Conservation (phyloP, 2,797 vertebrate genomes). For the Lindbergichthys nudifrons region DNA sequence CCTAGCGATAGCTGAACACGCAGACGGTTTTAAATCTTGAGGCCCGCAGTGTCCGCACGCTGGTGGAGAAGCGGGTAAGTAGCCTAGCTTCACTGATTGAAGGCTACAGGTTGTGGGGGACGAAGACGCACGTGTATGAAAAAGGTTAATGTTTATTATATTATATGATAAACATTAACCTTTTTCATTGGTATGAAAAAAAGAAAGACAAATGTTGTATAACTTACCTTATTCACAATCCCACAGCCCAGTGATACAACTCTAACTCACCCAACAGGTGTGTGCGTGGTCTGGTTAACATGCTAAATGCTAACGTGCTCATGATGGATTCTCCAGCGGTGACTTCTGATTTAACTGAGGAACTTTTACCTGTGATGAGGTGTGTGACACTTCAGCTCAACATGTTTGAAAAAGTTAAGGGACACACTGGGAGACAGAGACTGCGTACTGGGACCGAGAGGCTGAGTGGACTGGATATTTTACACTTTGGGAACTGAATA, state of each 20-base stretch:
- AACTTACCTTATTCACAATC: neutral
- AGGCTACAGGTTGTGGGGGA: no score
- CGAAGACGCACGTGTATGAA: no score
- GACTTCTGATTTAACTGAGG: no score
- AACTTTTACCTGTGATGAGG: no score
- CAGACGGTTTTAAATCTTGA: no score
- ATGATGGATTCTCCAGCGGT: neutral
- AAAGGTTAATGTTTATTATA: no score
- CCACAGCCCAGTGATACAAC: neutral
- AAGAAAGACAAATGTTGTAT: neutral
- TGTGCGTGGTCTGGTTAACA: neutral
- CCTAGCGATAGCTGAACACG: no score
- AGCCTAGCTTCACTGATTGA: no score
- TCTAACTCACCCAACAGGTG: conserved; percentile 4
- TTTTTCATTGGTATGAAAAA: neutral
- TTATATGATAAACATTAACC: no score
- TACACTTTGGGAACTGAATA: neutral
- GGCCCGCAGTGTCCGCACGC: no score
- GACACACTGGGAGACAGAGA: neutral
- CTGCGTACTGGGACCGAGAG: neutral
- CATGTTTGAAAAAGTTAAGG: neutral
- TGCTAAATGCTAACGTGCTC: neutral
- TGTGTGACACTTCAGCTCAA: neutral
- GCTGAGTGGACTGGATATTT: neutral
- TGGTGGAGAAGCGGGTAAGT: no score